Percentiles rank a stretch among this genome's conserved stretches.
Evolutionary conservation across 2,888 invertebrate genomes (phyloP).

Genomic region (Tipula lateralis): DNA sequence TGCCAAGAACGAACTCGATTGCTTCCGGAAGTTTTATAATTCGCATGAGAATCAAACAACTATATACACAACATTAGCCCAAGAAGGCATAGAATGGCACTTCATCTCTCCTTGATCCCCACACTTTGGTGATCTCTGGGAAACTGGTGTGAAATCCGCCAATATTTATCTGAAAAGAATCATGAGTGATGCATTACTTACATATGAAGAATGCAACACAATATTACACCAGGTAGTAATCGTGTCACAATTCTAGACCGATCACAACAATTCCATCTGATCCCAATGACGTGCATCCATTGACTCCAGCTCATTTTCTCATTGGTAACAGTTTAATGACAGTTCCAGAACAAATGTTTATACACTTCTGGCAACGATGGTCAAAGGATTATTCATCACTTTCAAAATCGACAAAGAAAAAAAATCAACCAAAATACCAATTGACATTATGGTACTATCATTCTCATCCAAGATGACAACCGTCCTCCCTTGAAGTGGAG

Average conservation of each 20-base stretch:
- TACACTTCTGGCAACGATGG: too few relatives aligned
- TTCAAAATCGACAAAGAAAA: too few relatives aligned
- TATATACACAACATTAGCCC: not conserved
- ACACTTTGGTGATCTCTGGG: not conserved
- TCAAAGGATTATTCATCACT: too few relatives aligned
- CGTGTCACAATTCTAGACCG: not conserved
- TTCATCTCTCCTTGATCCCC: not conserved
- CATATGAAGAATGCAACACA: not conserved
- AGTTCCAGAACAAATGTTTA: not conserved
- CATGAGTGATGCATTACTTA: too few relatives aligned
- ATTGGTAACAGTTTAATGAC: not conserved
- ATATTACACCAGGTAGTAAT: not conserved
- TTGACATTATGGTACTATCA: too few relatives aligned
- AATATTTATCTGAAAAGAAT: not conserved
- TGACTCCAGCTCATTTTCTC: not conserved
- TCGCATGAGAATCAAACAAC: not conserved
- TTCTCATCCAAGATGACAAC: too few relatives aligned
- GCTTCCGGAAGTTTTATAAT: too few relatives aligned
- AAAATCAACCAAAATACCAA: too few relatives aligned
- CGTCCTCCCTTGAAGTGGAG: too few relatives aligned
- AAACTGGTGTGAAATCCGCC: not conserved
- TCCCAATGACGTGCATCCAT: not conserved
- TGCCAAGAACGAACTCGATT: too few relatives aligned
- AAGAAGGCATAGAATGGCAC: not conserved
- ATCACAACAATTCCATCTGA: not conserved